Conservation (phyloP, 1,140 invertebrate species). For the Adelges cooleyi region DNA sequence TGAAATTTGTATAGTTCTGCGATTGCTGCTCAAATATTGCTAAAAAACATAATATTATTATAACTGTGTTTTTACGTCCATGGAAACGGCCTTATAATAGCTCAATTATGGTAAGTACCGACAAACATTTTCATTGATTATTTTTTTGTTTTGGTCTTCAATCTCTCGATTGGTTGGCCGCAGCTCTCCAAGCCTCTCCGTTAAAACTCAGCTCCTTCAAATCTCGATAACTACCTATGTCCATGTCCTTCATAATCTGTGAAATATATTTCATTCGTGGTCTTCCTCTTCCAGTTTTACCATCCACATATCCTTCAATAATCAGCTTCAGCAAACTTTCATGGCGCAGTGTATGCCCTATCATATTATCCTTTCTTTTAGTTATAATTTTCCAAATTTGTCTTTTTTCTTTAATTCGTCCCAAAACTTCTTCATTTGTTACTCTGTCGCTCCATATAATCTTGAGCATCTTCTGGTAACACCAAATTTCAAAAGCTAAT, state of each 20-base stretch:
- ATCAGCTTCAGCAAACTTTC: not conserved
- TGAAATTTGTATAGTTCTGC: too few relatives aligned
- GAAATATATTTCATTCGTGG: not conserved
- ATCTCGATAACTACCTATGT: not conserved
- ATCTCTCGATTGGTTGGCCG: slow-evolving; percentile 2
- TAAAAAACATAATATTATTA: too few relatives aligned
- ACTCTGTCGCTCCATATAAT: not conserved
- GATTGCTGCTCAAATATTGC: too few relatives aligned
- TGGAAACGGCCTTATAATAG: too few relatives aligned
- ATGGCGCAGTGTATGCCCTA: not conserved
- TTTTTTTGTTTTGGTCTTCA: not conserved
- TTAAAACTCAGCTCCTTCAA: not conserved
- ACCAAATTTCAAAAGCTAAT: not conserved
- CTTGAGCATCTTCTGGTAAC: not conserved
- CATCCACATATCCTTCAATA: not conserved
- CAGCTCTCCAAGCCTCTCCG: not conserved
- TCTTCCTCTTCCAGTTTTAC: not conserved
- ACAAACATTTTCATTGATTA: too few relatives aligned
- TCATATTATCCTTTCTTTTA: not conserved
- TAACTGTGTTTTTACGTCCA: too few relatives aligned
- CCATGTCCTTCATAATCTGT: not conserved
- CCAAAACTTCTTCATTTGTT: not conserved
- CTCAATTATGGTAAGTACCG: too few relatives aligned
- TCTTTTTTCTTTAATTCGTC: not conserved
- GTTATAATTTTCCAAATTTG: not conserved